Percentiles rank a stretch among this genome's conserved stretches.
phyloP scores from a whole-genome alignment of 1,140 invertebrate genomes.

The Pseudomyrmex pallidus region DNA sequence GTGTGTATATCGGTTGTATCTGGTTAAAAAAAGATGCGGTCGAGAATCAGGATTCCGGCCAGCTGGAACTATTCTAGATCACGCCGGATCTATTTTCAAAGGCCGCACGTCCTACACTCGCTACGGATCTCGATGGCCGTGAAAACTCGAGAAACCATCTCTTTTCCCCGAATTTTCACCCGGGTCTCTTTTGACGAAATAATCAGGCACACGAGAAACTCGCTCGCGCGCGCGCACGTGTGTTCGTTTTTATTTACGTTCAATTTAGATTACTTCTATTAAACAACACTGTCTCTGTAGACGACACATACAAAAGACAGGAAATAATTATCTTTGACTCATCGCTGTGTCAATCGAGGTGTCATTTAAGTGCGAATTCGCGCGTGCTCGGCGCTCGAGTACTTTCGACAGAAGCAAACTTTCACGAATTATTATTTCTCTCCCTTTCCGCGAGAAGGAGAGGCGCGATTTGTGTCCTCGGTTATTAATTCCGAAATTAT shows the following conservation, averaged over 20 bases:
- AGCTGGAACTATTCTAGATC: slow-evolving; percentile 58
- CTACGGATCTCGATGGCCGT: slow-evolving; percentile 29
- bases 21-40: slow-evolving; percentile 40
- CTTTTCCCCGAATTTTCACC: no score
- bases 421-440: not conserved
- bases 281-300: not conserved
- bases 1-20: not conserved
- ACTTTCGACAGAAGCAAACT: not conserved
- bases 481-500: slow-evolving; percentile 48
- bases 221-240: no score
- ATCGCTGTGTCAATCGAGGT: not conserved
- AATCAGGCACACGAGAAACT: not conserved
- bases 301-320: not conserved
- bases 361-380: not conserved
- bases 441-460: not conserved
- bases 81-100: slow-evolving; percentile 60
- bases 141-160: slow-evolving; percentile 30
- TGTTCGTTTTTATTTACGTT: not conserved
- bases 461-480: not conserved
- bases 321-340: not conserved
- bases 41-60: slow-evolving; percentile 41
- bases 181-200: not conserved
- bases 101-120: slow-evolving; percentile 17
- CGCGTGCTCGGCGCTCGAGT: not conserved
- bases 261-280: not conserved